phyloP scores from a whole-genome alignment of 2,113 vertebrate species.

The Syrmaticus mikado region DNA sequence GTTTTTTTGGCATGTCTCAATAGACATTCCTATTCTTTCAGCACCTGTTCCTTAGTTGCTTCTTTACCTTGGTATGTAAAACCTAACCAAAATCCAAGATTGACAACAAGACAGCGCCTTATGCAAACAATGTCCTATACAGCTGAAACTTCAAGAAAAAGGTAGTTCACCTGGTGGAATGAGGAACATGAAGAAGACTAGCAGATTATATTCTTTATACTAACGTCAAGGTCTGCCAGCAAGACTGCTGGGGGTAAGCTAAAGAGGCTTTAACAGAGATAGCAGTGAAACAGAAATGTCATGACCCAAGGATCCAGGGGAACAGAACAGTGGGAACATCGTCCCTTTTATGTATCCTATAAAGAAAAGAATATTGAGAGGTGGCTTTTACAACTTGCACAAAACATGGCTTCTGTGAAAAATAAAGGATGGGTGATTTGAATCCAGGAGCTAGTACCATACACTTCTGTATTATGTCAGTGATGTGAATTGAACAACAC shows the following conservation, averaged over 20 bases:
- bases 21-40: not conserved
- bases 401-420: not conserved
- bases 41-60: not conserved
- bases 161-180: not conserved
- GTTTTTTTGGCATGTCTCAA: not conserved
- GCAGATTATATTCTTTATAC: not conserved
- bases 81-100: not conserved
- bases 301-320: not conserved
- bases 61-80: not conserved
- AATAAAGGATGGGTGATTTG: not conserved
- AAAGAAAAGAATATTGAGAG: not conserved
- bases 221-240: not conserved
- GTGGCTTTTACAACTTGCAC: not conserved
- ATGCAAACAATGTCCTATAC: not conserved
- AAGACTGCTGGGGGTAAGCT: not conserved
- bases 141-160: not conserved
- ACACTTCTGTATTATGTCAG: not conserved
- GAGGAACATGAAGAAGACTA: not conserved
- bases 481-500: not conserved
- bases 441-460: not conserved
- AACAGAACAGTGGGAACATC: not conserved
- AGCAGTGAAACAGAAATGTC: not conserved
- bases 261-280: not conserved
- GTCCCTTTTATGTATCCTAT: not conserved
- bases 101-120: not conserved